phyloP scores from a whole-genome alignment of 2,797 vertebrate species.

The Acipenser transmontanus region DNA sequence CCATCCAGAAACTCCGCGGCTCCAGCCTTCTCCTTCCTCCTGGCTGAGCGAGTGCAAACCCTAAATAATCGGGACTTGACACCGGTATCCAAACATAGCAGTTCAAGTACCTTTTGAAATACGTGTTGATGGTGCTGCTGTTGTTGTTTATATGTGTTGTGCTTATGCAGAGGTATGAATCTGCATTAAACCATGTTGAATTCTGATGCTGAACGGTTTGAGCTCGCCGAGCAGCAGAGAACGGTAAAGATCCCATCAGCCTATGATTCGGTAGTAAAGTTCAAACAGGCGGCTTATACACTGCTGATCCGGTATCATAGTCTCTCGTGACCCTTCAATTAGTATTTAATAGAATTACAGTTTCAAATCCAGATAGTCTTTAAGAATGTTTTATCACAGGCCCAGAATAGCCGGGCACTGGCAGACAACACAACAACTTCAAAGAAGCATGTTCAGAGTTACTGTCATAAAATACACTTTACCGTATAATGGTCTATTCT shows the following conservation, averaged over 20 bases:
- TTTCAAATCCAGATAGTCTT: constrained; percentile 64
- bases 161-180: constrained; percentile 59
- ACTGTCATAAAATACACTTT: too few species aligned
- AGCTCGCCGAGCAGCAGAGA: constrained; percentile 52
- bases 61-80: too few species aligned
- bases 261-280: constrained; percentile 66
- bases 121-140: constrained; percentile 4
- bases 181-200: constrained; percentile 57
- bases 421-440: neutral
- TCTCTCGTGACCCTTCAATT: constrained; percentile 66
- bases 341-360: constrained; percentile 72
- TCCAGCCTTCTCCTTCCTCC: too few species aligned
- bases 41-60: too few species aligned
- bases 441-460: too few species aligned
- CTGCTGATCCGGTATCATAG: constrained; percentile 71
- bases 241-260: constrained; percentile 68
- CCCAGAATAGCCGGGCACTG: constrained; percentile 27
- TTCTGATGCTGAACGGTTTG: constrained; percentile 42
- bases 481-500: too few species aligned
- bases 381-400: constrained; percentile 48
- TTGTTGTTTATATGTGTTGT: constrained; percentile 53
- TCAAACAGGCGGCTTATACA: constrained; percentile 60
- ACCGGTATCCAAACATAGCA: too few species aligned
- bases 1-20: too few species aligned
- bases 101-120: too few species aligned